Base-by-base conservation (phyloP, 2,888 invertebrate species). In the Trissolcus japonicus region DNA sequence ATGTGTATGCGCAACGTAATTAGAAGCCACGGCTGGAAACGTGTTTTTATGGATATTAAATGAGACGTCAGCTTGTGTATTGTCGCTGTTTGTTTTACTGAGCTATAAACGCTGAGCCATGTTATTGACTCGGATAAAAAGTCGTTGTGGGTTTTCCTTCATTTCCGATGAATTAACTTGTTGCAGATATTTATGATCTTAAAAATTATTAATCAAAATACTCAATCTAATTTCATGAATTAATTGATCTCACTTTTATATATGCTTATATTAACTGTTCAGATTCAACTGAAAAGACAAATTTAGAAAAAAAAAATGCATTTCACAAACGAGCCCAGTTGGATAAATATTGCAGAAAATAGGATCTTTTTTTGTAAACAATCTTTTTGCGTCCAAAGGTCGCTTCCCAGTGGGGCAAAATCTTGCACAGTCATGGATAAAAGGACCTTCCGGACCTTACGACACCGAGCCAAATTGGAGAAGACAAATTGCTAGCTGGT, bases 331-430 rank as follows among this genome's bases (percentile, higher is more conserved):
- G 25, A 21, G 4, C 21, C 21, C 21, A 21, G 21, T 25, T 25
- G 4, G 25, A 25, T 25, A 25, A 25, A 25, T 25, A 25, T 25
- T 25, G 2, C 4, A 25, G 4, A 25, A 25, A 25, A 4, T 25
- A 25, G 25, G 25, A 25, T 25, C 4, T 6, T 25, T 35, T 35
- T 35, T 40, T 51, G 43, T 13, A 57, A 57, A 57, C 11, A 9
- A 21, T 69, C 65, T 74, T 43, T 6, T 51, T 71, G 53, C 86
- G 41, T 19, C 16, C 4, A 46, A 83, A 92, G 94, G 92, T 77
- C 92, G 95, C 79, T 95, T 95, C 89, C 92, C 93, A 0, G 95
- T 96, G 79, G 96, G 96, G n/a, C 96, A 96, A 89, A 96, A 96
- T 89, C 92, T 96, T 71, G 95, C 95, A 0, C 93, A 94, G 77